phyloP scores from a whole-genome alignment of 1,140 invertebrate genomes.

The Drosophila insularis region DNA sequence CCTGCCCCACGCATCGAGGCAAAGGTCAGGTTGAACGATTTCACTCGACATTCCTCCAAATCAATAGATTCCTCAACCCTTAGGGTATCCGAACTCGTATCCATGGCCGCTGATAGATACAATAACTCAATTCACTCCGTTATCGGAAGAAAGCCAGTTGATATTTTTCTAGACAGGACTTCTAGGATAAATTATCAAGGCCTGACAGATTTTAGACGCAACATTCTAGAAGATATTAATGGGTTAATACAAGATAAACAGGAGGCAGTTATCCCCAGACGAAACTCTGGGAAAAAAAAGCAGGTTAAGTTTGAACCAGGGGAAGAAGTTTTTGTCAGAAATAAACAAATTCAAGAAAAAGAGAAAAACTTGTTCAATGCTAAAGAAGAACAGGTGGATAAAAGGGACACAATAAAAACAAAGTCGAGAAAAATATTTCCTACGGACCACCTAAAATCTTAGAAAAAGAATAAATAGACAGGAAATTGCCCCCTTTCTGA shows the following conservation, averaged over 20 bases:
- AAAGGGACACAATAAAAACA: not conserved
- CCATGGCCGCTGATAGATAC: conserved; percentile 1
- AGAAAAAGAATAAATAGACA: no score
- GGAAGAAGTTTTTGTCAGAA: not conserved
- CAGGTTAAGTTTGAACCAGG: not conserved
- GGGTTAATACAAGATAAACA: not conserved
- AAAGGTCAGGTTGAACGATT: no score
- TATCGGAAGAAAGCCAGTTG: not conserved
- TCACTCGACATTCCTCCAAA: no score
- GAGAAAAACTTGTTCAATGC: not conserved
- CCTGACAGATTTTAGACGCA: no score
- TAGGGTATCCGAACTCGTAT: no score
- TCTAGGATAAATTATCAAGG: no score
- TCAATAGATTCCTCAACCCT: no score
- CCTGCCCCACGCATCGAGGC: no score
- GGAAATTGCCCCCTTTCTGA: no score
- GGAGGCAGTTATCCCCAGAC: not conserved
- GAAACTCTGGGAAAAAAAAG: not conserved
- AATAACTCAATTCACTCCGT: conserved; percentile 17
- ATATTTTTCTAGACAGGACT: conserved; percentile 4
- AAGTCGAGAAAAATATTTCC: no score
- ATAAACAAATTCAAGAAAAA: not conserved
- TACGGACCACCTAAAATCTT: no score
- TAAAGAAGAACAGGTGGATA: not conserved
- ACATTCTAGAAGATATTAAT: no score